These are phyloP conservation scores for Pristionchus arcanus DNA, from an alignment of 2,888 invertebrate species.

Conservation along the genomic window DNA sequence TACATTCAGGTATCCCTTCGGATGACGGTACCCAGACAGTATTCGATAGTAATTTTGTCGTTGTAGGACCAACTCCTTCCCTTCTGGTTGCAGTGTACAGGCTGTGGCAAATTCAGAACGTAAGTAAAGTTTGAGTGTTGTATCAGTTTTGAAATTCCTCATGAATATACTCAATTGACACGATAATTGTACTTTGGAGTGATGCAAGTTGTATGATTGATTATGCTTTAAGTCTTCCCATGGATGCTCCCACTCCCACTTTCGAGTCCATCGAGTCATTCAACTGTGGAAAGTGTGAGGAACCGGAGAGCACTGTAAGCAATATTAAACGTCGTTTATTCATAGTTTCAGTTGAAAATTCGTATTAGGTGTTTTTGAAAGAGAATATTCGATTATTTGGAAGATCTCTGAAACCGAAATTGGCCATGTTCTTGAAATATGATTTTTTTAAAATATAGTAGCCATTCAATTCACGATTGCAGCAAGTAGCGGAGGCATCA, in stretches of 20 bases:
- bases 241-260: conserved; percentile 53
- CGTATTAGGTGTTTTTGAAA: too few relatives aligned
- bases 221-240: conserved; percentile 4
- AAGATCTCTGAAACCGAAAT: too few relatives aligned
- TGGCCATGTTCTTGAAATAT: too few relatives aligned
- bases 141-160: conserved; percentile 47
- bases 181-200: too few relatives aligned
- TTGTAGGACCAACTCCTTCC: conserved; percentile 68
- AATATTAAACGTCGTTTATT: too few relatives aligned
- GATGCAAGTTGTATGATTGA: background rate
- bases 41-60: background rate
- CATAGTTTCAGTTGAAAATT: too few relatives aligned
- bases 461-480: background rate
- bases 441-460: too few relatives aligned
- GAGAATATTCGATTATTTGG: too few relatives aligned
- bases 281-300: conserved; percentile 57
- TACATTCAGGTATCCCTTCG: conserved; percentile 57
- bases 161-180: too few relatives aligned
- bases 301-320: conserved; percentile 58
- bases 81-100: conserved; percentile 68
- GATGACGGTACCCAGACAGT: background rate
- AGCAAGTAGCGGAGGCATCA: conserved; percentile 11
- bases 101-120: conserved; percentile 65
- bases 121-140: background rate
- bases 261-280: conserved; percentile 60